Conservation (phyloP, 2,797 vertebrate species). For the Corythornis leucogaster region DNA sequence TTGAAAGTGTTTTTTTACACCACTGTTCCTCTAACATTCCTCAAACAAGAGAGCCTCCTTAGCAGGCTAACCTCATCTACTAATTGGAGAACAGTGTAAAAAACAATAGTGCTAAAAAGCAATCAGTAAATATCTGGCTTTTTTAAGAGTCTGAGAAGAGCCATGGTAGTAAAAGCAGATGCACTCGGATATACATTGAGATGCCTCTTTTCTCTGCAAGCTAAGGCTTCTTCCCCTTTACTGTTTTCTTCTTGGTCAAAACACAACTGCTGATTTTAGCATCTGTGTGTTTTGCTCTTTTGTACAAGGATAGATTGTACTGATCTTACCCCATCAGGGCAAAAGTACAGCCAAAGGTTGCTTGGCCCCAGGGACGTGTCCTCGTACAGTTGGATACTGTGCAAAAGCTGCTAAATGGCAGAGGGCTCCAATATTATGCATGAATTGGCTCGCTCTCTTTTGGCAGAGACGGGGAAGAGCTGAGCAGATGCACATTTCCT, state of each 20-base stretch:
- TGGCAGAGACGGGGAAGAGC: not conserved
- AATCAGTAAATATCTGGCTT: not conserved
- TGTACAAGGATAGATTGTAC: not conserved
- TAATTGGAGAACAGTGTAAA: not conserved
- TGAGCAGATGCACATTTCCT: not conserved
- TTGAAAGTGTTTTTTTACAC: not conserved
- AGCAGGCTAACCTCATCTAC: not conserved
- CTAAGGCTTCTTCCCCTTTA: not conserved
- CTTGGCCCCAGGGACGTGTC: not conserved
- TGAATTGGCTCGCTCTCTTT: not conserved
- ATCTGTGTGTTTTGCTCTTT: constrained; percentile 5
- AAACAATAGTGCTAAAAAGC: not conserved
- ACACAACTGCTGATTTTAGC: not conserved
- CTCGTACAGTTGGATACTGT: constrained; percentile 32
- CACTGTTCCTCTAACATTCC: not conserved
- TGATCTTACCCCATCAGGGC: not conserved
- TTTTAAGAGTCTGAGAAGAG: not conserved
- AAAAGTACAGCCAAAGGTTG: constrained; percentile 44
- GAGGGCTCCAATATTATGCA: not conserved
- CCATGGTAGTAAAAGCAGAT: not conserved
- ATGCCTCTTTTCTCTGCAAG: not conserved
- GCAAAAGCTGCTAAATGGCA: constrained; percentile 4
- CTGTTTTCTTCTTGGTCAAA: constrained; percentile 2
- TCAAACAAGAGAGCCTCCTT: not conserved
- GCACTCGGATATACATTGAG: not conserved